Base-by-base conservation (phyloP, 1,140 invertebrate genomes). In the Aporrectodea caliginosa region DNA sequence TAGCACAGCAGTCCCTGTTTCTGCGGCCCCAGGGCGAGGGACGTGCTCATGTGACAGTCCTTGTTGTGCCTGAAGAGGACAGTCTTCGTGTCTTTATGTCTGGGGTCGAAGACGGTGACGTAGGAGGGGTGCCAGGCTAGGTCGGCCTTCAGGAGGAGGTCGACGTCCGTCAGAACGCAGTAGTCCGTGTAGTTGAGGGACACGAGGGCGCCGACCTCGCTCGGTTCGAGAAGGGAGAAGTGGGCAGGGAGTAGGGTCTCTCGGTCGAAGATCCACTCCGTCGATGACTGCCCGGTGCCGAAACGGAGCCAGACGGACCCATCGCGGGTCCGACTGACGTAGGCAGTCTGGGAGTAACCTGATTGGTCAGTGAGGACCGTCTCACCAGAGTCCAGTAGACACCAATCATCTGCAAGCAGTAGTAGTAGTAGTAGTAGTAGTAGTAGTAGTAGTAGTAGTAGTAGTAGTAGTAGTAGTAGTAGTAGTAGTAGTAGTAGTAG, bases 1-100 rank as follows among this genome's bases (percentile, higher is more conserved):
- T 73, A 29, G 73, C 80, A 81, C 31, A 68, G 35, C 22, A 81
- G 76, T 35, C 76, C 80, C 80, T 81, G 80, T 33, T 78, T 78
- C 70, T 78, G 35, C 77, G 76, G 1, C 14, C 76, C 35, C 2
- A 81, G 77, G 27, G 71, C 31, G 31, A 81, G 29, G 12, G 32
- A 31, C 1, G 80, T 81, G 35, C 33, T 43, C 58, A 81, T 74
- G 70, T 43, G 35, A 34, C 80, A 81, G 76, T 58, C 71, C 32
- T 58, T 16, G 69, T 6, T 43, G 33, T 72, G 70, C 0, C 77
- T 2, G 35, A 74, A 78, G 1, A 74, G 16, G 29, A 81, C 43
- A 1, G 73, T 73, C 30, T 72, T 78, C 2, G 73, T 69, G 12
- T 58, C 35, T 33, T 73, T 81, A 35, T 69, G 32, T 1, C 35